Conservation (phyloP, 2,113 vertebrate genomes). For the Leucoraja erinaceus region DNA sequence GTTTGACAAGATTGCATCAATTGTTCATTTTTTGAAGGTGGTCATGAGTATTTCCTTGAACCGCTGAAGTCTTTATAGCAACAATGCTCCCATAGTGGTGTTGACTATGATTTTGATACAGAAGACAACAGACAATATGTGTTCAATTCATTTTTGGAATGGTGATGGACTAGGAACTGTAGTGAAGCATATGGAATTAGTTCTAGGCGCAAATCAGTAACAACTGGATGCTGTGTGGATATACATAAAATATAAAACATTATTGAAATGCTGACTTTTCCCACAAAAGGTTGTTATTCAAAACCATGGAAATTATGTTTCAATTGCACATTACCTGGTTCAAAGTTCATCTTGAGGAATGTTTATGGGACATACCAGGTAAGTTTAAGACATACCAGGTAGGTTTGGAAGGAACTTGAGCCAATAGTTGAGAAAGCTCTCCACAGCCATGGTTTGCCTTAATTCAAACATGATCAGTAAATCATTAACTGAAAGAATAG, state of each 20-base stretch:
- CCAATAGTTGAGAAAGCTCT: neutral
- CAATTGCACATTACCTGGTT: neutral
- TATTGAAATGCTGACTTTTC: neutral
- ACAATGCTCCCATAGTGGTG: neutral
- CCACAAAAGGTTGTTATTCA: neutral
- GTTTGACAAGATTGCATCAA: too few species aligned
- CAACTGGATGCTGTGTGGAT: neutral
- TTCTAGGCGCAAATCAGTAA: neutral
- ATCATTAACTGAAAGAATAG: neutral
- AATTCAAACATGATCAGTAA: neutral
- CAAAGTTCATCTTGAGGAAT: neutral
- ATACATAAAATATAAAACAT: neutral
- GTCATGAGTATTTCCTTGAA: neutral
- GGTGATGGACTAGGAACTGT: neutral
- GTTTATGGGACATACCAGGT: neutral
- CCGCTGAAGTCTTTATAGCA: neutral
- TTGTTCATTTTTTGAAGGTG: neutral
- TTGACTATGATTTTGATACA: neutral
- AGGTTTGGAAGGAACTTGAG: neutral
- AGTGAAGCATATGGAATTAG: neutral
- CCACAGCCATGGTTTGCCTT: neutral
- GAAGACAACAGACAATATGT: neutral
- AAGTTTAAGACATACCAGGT: neutral
- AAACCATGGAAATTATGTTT: neutral
- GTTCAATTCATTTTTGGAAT: neutral